Evolutionary conservation across 2,113 vertebrate species (phyloP), one percentile per base, ranked within the genome.

Genomic region (Burhinus oedicnemus): DNA sequence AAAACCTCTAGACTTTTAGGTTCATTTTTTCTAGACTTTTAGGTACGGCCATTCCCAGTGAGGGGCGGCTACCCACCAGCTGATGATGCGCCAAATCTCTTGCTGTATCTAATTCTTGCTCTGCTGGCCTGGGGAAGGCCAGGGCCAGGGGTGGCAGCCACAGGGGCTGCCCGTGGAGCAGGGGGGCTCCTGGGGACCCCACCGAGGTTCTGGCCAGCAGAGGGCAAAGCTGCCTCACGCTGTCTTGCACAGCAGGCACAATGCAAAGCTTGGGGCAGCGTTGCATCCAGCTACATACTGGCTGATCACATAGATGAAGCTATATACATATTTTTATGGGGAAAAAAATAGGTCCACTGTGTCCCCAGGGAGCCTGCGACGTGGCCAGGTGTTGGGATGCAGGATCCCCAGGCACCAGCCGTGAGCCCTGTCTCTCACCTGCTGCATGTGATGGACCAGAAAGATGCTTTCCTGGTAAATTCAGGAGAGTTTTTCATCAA

Each of bases 201-300:
- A 1, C 3, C 1, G 36, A 12, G 38, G 29, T 58, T 78, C 4
- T 32, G 58, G 34, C 92, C 92, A 89, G 95, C 66, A 96, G 94
- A 95, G 92, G 94, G 95, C 95, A 95, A 97, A 96, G 75, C 90
- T 68, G 83, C 55, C 49, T 42, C 92, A 58, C 4, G 15, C 74
- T 42, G 49, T 47, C 60, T 58, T 34, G 23, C 1, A 4, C 52
- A 6, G 11, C 38, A 9, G 52, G 22, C 15, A 8, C 27, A 1
- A 1, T 1, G 22, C 29, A 42, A 6, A 15, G n/a, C 44, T 8
- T 5, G 29, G 32, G 49, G 10, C 54, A 12, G 38, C 20, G 47
- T 18, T 30, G 27, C 19, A 15, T 29, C 25, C 21, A 3, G 12
- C 52, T 55, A 18, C 19, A 3, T 38, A 21, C 30, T 0, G 3